Conservation (phyloP, 2,797 vertebrate species). For the Semotilus atromaculatus region DNA sequence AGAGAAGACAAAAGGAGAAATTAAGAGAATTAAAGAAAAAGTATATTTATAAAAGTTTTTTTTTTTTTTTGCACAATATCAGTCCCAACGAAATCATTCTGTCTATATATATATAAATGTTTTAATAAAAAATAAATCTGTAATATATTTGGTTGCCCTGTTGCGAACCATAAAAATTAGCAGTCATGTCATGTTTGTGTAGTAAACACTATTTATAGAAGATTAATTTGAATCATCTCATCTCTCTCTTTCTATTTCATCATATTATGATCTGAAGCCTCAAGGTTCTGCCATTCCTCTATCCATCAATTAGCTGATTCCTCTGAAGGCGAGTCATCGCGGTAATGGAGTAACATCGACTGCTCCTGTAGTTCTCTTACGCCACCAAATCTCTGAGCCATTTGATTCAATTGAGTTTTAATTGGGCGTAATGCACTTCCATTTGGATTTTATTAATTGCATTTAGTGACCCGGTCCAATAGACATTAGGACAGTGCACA, state of each 20-base stretch:
- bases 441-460: slow-evolving; percentile 75
- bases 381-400: slow-evolving; percentile 60
- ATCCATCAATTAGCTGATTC: slow-evolving; percentile 60
- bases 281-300: slow-evolving; percentile 16
- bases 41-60: background rate
- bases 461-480: slow-evolving; percentile 65
- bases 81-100: background rate
- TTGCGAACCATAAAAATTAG: background rate
- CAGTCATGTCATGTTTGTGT: background rate
- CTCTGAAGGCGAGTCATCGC: slow-evolving; percentile 60
- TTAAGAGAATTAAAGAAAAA: background rate
- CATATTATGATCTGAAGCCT: slow-evolving; percentile 23
- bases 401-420: slow-evolving; percentile 75
- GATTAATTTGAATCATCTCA: slow-evolving; percentile 25
- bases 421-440: slow-evolving; percentile 77
- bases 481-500: slow-evolving; percentile 63
- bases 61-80: background rate
- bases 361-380: slow-evolving; percentile 47
- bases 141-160: background rate
- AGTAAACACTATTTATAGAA: slow-evolving; percentile 27
- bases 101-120: no score
- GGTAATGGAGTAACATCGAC: slow-evolving; percentile 66
- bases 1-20: background rate
- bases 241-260: slow-evolving; percentile 30
- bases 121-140: no score